Evolutionary conservation across 2,113 vertebrate genomes (phyloP).

Genomic region (Sphyrna mokarran): DNA sequence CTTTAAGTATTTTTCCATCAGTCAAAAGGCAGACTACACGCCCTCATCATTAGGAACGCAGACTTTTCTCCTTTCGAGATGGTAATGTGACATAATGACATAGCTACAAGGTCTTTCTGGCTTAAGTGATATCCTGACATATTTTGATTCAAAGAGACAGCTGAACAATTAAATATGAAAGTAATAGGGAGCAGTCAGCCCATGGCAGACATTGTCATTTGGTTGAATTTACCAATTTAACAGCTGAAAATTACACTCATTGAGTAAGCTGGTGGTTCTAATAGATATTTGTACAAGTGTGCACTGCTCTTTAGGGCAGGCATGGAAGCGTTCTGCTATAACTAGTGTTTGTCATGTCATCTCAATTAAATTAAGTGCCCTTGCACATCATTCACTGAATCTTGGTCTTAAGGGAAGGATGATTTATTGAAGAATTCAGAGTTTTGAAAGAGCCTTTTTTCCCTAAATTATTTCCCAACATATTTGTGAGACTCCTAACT

Average conservation of each 20-base stretch:
- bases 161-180: slow-evolving; percentile 24
- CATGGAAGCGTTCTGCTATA: not conserved
- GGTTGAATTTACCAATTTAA: slow-evolving; percentile 21
- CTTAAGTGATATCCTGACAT: not conserved
- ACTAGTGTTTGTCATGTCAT: not conserved
- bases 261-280: not conserved
- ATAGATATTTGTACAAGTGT: slow-evolving; percentile 8
- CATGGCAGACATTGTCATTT: not conserved
- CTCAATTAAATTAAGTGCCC: not conserved
- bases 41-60: not conserved
- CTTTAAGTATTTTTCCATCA: not conserved
- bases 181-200: not conserved
- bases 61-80: not conserved
- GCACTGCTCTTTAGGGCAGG: not conserved
- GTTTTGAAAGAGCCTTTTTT: too few species aligned
- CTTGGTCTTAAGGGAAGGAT: not conserved
- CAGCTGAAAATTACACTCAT: not conserved
- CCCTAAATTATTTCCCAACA: not conserved
- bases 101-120: not conserved
- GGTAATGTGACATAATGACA: slow-evolving; percentile 24
- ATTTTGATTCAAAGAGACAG: slow-evolving; percentile 6
- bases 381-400: not conserved
- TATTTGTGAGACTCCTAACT: not conserved
- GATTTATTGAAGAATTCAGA: not conserved
- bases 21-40: not conserved